A percentile compares a stretch with the other conserved stretches of the same genome.
phyloP scores from a whole-genome alignment of 2,797 vertebrate genomes.

The Halcyon badia region DNA sequence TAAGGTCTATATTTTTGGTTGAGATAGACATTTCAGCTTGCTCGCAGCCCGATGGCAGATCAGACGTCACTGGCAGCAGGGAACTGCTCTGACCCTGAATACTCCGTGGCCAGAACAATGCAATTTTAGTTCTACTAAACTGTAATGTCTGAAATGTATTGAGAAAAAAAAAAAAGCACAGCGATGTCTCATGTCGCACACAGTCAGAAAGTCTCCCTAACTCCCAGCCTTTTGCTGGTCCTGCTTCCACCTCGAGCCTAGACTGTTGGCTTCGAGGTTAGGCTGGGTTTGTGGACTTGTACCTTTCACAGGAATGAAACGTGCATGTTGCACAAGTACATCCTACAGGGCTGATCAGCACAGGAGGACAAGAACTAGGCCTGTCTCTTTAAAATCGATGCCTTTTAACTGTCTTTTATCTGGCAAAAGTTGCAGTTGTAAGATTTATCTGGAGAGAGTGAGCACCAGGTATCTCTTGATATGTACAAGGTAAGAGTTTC shows the following conservation, averaged over 20 bases:
- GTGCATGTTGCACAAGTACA: not conserved
- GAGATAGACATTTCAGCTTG: constrained; percentile 20
- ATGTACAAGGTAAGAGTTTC: not conserved
- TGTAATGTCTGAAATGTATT: not conserved
- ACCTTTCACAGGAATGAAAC: not conserved
- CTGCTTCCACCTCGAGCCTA: not conserved
- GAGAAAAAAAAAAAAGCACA: not conserved
- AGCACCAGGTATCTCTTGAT: not conserved
- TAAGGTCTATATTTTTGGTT: not conserved
- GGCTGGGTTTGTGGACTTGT: not conserved
- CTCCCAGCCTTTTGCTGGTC: not conserved
- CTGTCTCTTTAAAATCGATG: not conserved
- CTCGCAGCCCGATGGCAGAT: not conserved
- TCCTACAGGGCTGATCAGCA: not conserved
- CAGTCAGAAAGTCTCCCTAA: not conserved
- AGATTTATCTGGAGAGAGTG: not conserved
- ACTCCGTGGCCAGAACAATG: not conserved
- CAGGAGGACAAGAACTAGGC: not conserved
- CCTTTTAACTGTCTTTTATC: not conserved
- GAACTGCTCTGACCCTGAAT: constrained; percentile 1
- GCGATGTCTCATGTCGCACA: not conserved
- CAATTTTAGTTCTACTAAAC: not conserved
- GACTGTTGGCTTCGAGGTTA: not conserved
- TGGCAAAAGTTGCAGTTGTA: not conserved
- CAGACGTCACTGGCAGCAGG: not conserved